Conservation (phyloP, 2,113 vertebrate species). For the Pachypanchax playfairii region DNA sequence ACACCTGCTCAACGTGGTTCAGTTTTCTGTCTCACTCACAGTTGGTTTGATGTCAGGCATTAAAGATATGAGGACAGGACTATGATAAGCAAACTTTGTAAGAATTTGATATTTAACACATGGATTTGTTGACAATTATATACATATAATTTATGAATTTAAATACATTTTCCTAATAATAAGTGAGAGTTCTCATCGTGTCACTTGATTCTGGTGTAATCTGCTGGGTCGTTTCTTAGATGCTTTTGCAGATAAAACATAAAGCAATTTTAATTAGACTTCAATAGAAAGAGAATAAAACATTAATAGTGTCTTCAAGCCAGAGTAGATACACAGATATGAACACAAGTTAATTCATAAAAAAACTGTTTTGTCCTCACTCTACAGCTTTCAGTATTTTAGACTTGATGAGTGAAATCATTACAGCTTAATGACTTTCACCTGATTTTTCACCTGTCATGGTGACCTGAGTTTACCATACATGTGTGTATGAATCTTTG, state of each 20-base stretch:
- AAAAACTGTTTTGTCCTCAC: neutral
- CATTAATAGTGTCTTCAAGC: neutral
- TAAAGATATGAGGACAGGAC: neutral
- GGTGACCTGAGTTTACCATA: neutral
- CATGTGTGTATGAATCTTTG: neutral
- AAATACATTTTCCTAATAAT: too few relatives aligned
- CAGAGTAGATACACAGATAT: neutral
- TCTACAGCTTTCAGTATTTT: constrained; percentile 1
- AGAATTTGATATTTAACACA: too few relatives aligned
- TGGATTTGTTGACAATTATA: too few relatives aligned
- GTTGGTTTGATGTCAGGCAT: neutral
- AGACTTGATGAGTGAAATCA: constrained; percentile 26
- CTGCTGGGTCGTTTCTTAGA: neutral
- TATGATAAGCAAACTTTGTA: neutral
- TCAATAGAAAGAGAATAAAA: neutral
- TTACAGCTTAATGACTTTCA: constrained; percentile 10
- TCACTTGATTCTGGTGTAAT: neutral
- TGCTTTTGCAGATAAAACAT: neutral
- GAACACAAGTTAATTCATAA: neutral
- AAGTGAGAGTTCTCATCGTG: too few relatives aligned
- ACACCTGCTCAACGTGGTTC: neutral
- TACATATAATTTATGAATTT: too few relatives aligned
- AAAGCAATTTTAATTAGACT: neutral
- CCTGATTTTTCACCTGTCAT: constrained; percentile 8
- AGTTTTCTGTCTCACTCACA: neutral